Conservation (phyloP, 2,113 vertebrate genomes). For the Tauraco erythrolophus region DNA sequence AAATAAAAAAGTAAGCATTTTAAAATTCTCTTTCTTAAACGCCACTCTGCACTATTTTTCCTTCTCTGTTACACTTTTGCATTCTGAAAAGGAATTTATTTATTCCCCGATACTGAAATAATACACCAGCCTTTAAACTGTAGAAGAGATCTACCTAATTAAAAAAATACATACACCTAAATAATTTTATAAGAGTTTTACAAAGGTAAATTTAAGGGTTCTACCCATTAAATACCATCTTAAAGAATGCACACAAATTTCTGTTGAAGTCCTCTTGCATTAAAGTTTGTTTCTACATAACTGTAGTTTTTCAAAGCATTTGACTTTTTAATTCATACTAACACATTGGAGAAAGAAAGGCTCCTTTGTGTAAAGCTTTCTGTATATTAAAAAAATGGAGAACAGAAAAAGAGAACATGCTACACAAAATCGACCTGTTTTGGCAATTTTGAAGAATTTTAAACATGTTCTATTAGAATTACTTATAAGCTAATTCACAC, state of each 20-base stretch:
- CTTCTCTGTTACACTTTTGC: not conserved
- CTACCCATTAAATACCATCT: not conserved
- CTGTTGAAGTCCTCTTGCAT: not conserved
- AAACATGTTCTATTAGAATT: not conserved
- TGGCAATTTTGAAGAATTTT: not conserved
- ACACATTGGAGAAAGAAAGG: not conserved
- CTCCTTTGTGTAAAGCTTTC: not conserved
- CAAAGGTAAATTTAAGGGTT: not conserved
- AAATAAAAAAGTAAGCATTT: not conserved
- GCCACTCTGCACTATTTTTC: not conserved
- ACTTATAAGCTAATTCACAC: not conserved
- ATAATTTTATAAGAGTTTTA: not conserved
- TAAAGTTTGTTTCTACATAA: not conserved
- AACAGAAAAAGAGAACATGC: not conserved
- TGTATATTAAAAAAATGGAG: not conserved
- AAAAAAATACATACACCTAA: not conserved
- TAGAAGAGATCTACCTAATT: not conserved
- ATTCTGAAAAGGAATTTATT: not conserved
- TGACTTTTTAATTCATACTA: not conserved
- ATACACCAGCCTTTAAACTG: not conserved
- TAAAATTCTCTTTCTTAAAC: not conserved
- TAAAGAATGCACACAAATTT: not conserved
- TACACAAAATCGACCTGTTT: not conserved
- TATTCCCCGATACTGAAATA: not conserved
- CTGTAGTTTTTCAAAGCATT: not conserved